These are phyloP conservation scores for Drosophila recens DNA, from an alignment of 2,888 invertebrate species.

Conservation along the genomic window DNA sequence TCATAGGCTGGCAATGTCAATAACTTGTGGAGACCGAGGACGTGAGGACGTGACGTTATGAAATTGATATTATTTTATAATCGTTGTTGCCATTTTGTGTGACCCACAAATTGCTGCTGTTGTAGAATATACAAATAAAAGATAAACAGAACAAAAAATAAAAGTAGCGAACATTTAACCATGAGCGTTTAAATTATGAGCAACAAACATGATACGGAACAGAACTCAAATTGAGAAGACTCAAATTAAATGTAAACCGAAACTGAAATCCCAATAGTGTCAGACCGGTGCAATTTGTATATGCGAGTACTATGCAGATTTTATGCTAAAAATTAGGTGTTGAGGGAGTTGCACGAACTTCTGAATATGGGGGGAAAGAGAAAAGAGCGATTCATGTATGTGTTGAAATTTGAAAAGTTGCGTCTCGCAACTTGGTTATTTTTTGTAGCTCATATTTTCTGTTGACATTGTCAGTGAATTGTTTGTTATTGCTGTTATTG, in stretches of 20 bases:
- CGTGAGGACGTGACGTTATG: slow-evolving; percentile 32
- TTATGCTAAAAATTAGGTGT: slow-evolving; percentile 27
- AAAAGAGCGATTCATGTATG: not conserved
- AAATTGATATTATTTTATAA: slow-evolving; percentile 58
- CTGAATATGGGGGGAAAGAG: not conserved
- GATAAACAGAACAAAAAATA: not conserved
- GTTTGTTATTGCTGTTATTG: slow-evolving; percentile 16
- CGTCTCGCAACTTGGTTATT: slow-evolving; percentile 4
- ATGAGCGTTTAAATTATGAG: slow-evolving; percentile 49
- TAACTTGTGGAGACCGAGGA: slow-evolving; percentile 34
- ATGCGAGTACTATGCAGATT: slow-evolving; percentile 25
- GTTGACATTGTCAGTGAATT: slow-evolving; percentile 41
- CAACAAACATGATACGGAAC: slow-evolving; percentile 49
- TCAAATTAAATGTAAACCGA: slow-evolving; percentile 37
- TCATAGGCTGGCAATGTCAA: slow-evolving; percentile 28
- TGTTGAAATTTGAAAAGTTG: slow-evolving; percentile 24
- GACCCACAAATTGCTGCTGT: slow-evolving; percentile 32
- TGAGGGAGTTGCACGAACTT: slow-evolving; percentile 6
- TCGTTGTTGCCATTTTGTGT: slow-evolving; percentile 33
- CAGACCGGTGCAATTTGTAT: not conserved
- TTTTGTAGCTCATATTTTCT: slow-evolving; percentile 22
- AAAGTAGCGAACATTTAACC: slow-evolving; percentile 9
- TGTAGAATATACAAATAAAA: not conserved
- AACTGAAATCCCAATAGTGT: slow-evolving; percentile 20
- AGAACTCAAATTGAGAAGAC: not conserved